These are phyloP conservation scores for Orussus abietinus DNA, from an alignment of 1,140 invertebrate genomes.

Conservation along the genomic window DNA sequence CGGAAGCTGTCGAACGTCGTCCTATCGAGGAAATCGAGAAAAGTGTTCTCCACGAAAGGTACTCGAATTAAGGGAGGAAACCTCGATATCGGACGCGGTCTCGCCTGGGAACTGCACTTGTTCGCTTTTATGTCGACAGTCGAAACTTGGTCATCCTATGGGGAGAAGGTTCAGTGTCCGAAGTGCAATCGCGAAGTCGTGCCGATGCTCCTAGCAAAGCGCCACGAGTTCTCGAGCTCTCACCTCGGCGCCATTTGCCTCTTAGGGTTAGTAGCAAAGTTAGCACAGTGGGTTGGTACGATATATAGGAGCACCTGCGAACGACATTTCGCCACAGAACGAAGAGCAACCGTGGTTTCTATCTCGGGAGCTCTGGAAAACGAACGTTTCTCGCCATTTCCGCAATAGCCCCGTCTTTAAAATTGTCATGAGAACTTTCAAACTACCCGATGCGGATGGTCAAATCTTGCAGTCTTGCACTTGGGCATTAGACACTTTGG, in stretches of 20 bases:
- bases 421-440: too few species aligned
- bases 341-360: background rate
- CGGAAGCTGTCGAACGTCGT: too few species aligned
- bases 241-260: conserved; percentile 20
- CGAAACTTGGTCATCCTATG: conserved; percentile 23
- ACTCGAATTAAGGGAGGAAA: too few species aligned
- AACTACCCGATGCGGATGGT: too few species aligned
- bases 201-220: conserved; percentile 19
- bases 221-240: conserved; percentile 18
- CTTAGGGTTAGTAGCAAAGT: conserved; percentile 23
- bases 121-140: too few species aligned
- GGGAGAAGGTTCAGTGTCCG: conserved; percentile 22
- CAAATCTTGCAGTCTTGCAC: too few species aligned
- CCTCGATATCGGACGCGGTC: too few species aligned
- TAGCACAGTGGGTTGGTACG: background rate
- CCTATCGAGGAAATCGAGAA: background rate
- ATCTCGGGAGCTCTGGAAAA: too few species aligned
- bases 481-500: too few species aligned
- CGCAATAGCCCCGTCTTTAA: too few species aligned
- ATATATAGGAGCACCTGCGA: background rate
- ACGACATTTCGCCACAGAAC: background rate
- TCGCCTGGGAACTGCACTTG: too few species aligned
- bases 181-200: conserved; percentile 20
- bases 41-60: background rate
- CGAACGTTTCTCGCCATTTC: too few species aligned